phyloP scores from a whole-genome alignment of 2,113 vertebrate species.

The Zosterops borbonicus region DNA sequence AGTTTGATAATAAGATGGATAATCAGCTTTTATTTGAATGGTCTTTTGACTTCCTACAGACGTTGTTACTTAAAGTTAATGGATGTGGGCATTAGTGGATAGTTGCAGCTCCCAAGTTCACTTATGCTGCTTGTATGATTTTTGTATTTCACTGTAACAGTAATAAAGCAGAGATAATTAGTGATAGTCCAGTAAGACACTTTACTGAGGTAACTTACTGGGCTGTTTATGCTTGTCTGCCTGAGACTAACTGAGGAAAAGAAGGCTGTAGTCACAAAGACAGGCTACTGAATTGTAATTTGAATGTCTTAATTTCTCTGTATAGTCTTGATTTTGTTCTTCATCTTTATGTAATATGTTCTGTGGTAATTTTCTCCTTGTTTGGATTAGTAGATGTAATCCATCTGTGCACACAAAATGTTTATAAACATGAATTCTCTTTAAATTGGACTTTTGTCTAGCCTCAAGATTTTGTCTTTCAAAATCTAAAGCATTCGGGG shows the following conservation, averaged over 20 bases:
- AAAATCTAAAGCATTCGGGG: not conserved
- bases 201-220: not conserved
- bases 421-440: constrained; percentile 43
- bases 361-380: constrained; percentile 34
- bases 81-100: not conserved
- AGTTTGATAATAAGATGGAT: not conserved
- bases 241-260: not conserved
- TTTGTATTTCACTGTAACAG: not conserved
- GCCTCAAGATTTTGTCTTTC: constrained; percentile 16
- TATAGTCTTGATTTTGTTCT: constrained; percentile 52
- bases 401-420: not conserved
- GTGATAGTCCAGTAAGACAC: not conserved
- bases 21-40: not conserved
- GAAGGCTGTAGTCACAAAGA: not conserved
- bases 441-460: constrained; percentile 30
- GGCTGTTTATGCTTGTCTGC: not conserved
- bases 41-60: not conserved
- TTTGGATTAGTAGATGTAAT: constrained; percentile 29
- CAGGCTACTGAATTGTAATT: constrained; percentile 13
- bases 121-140: not conserved
- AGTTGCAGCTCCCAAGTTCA: not conserved
- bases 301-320: constrained; percentile 17
- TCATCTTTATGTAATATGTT: constrained; percentile 25
- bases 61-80: not conserved
- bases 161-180: not conserved